phyloP scores from a whole-genome alignment of 1,140 invertebrate genomes.

The Heliothis virescens region DNA sequence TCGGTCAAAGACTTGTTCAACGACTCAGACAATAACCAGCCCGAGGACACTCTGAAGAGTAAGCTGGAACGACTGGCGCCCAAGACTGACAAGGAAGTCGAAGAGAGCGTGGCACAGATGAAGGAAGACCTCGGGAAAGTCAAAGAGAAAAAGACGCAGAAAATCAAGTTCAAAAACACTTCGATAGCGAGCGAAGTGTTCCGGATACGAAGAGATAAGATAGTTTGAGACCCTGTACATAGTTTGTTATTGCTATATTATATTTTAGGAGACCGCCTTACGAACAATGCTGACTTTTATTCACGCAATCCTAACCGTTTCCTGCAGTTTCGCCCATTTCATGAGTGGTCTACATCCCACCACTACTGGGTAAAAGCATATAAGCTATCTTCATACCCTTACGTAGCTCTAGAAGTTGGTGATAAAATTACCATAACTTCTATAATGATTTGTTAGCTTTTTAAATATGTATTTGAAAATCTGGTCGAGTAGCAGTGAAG shows the following conservation, averaged over 20 bases:
- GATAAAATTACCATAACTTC: no score
- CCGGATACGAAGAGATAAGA: slow-evolving; percentile 77
- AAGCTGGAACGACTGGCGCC: slow-evolving; percentile 63
- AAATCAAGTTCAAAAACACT: slow-evolving; percentile 75
- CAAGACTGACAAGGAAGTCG: slow-evolving; percentile 64
- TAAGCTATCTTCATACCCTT: no score
- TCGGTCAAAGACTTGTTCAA: slow-evolving; percentile 88
- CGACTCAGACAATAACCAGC: slow-evolving; percentile 63
- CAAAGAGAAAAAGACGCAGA: slow-evolving; percentile 58
- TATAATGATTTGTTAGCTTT: no score
- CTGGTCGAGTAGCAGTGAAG: no score
- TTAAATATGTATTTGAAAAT: no score
- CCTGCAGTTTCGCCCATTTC: no score
- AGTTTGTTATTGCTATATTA: slow-evolving; percentile 9
- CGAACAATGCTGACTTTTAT: neutral
- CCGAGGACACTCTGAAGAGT: slow-evolving; percentile 48
- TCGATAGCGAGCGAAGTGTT: slow-evolving; percentile 74
- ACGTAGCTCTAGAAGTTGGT: no score
- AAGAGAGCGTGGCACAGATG: slow-evolving; percentile 60
- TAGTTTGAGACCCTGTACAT: slow-evolving; percentile 64
- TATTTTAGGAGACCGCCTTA: slow-evolving; percentile 11
- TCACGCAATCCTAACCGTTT: no score
- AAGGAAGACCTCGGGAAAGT: slow-evolving; percentile 51
- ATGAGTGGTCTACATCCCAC: no score
- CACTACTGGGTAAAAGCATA: no score